A percentile compares a stretch with the other conserved stretches of the same genome.
These are phyloP conservation scores for Agelas oroides DNA, from an alignment of 37 sponge, comb jelly and placozoan species.

Conservation along the genomic window DNA sequence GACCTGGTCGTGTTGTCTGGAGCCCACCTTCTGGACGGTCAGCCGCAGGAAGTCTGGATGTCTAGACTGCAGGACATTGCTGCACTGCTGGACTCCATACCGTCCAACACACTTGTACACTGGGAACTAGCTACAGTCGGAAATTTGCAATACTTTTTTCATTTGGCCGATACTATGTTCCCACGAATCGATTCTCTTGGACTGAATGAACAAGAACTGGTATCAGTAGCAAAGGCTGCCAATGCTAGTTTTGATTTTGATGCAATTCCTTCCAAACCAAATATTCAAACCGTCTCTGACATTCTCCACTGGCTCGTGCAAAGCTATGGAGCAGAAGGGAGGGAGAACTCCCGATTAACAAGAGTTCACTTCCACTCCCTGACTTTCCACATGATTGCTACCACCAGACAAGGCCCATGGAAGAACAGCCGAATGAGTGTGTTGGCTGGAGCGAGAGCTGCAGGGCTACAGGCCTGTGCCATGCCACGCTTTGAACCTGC, in stretches of 20 bases:
- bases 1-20: conserved; percentile 86
- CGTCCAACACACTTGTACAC: conserved; percentile 61
- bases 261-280: conserved; percentile 46
- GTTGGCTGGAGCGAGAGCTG: conserved; percentile 69
- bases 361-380: conserved; percentile 92
- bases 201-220: conserved; percentile 93
- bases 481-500: conserved; percentile 33
- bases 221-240: conserved; percentile 42
- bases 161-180: conserved; percentile 47
- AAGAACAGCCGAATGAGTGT: conserved; percentile 34
- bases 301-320: conserved; percentile 81
- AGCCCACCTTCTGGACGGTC: conserved; percentile 82
- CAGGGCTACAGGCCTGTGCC: conserved; percentile 84
- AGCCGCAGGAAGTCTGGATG: conserved; percentile 26
- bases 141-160: conserved; percentile 49
- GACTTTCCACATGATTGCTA: conserved; percentile 74
- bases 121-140: conserved; percentile 92
- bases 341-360: conserved; percentile 37
- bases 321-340: background rate
- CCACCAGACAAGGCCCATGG: conserved; percentile 52
- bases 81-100: conserved; percentile 29
- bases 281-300: conserved; percentile 58
- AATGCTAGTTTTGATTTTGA: conserved; percentile 58
- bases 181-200: conserved; percentile 85
- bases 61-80: conserved; percentile 41